phyloP scores from a whole-genome alignment of 2,888 invertebrate species.

The Pegoplata infirma region DNA sequence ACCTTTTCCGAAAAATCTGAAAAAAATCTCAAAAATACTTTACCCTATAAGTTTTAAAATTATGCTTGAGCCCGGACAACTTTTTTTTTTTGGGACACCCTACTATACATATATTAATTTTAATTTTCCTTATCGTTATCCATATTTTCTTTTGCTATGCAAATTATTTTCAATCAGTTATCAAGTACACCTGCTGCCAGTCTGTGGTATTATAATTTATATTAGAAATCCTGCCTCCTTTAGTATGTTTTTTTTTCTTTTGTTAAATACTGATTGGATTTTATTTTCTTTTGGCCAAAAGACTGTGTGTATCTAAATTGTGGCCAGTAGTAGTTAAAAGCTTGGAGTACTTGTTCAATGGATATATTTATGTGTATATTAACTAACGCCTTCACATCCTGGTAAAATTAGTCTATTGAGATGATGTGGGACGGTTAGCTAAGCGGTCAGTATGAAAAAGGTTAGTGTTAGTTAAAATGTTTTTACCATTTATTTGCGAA shows the following conservation, averaged over 20 bases:
- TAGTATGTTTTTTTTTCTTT: not conserved
- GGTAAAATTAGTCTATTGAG: constrained; percentile 42
- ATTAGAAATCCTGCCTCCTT: constrained; percentile 61
- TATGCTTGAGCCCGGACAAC: too few relatives aligned
- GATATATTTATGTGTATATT: constrained; percentile 50
- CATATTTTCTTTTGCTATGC: constrained; percentile 44
- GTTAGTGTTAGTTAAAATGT: too few relatives aligned
- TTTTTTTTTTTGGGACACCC: too few relatives aligned
- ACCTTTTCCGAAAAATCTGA: not conserved
- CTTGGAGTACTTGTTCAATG: constrained; percentile 41
- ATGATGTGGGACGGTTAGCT: constrained; percentile 26
- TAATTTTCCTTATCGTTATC: not conserved
- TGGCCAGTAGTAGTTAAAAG: constrained; percentile 58
- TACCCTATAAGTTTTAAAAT: too few relatives aligned
- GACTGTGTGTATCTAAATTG: constrained; percentile 12
- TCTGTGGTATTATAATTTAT: constrained; percentile 63
- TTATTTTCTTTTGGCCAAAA: constrained; percentile 39
- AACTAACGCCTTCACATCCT: constrained; percentile 62
- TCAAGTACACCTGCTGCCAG: constrained; percentile 63
- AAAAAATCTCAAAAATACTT: not conserved
- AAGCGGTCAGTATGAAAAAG: too few relatives aligned
- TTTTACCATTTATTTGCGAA: too few relatives aligned
- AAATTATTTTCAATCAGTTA: constrained; percentile 63
- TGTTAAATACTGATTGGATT: constrained; percentile 47
- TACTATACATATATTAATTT: too few relatives aligned